These are phyloP conservation scores for Drosophila ficusphila DNA, from an alignment of 1,140 invertebrate species.

Conservation along the genomic window DNA sequence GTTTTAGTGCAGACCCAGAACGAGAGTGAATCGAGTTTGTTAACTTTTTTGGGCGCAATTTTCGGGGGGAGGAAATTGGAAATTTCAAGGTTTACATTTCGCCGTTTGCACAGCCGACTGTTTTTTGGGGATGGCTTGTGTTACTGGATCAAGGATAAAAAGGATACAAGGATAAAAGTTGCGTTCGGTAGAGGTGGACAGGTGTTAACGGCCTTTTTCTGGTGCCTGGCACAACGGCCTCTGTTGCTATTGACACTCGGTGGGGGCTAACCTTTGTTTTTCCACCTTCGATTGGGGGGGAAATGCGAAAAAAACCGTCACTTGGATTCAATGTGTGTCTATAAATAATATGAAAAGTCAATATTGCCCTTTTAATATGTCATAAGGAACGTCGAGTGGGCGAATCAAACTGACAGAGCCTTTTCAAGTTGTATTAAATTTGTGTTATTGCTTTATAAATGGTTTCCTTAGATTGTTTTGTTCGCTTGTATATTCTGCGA, in stretches of 20 bases:
- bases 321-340: conserved; percentile 9
- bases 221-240: conserved; percentile 26
- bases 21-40: conserved; percentile 34
- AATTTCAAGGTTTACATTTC: conserved; percentile 36
- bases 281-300: neutral
- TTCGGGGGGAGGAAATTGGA: conserved; percentile 16
- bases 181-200: conserved; percentile 8
- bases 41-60: conserved; percentile 24
- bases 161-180: too few species aligned
- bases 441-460: neutral
- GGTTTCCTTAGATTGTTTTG: neutral
- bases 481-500: neutral
- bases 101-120: conserved; percentile 5
- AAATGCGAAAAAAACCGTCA: conserved; percentile 21
- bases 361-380: conserved; percentile 1
- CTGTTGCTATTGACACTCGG: conserved; percentile 31
- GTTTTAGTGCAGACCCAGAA: conserved; percentile 18
- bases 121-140: conserved; percentile 18
- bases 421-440: neutral
- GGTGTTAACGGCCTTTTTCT: conserved; percentile 18
- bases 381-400: neutral
- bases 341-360: conserved; percentile 22
- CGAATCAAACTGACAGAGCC: neutral
- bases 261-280: conserved; percentile 16
- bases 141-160: conserved; percentile 39